Percentiles rank a stretch among this genome's conserved stretches.
Evolutionary conservation across 2,113 vertebrate species (phyloP).

Genomic region (Psephotus haematonotus): DNA sequence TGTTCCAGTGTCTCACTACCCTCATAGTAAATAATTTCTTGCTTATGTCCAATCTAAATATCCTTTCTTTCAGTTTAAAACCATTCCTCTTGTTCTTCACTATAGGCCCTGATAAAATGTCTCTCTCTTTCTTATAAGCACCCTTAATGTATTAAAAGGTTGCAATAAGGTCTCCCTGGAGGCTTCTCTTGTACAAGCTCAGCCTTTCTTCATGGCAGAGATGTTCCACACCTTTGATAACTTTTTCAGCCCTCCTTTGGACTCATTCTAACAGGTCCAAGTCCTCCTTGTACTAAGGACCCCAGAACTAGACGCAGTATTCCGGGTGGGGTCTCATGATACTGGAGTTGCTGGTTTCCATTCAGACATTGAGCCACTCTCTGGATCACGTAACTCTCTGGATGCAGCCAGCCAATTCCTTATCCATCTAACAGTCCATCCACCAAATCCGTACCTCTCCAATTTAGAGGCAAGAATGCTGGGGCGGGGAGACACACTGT

Average conservation of each 20-base stretch:
- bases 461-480: not conserved
- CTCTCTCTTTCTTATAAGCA: not conserved
- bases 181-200: not conserved
- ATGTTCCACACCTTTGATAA: not conserved
- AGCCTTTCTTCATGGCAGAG: not conserved
- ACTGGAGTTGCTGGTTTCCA: not conserved
- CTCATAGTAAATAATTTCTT: not conserved
- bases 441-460: not conserved
- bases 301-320: not conserved
- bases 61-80: not conserved
- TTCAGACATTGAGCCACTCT: not conserved
- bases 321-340: not conserved
- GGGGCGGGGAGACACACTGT: not conserved
- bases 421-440: not conserved
- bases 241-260: not conserved
- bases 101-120: not conserved
- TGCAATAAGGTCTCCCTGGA: not conserved
- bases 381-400: not conserved
- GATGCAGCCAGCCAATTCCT: not conserved
- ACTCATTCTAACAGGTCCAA: not conserved
- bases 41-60: not conserved
- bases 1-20: not conserved
- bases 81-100: not conserved
- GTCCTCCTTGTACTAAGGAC: not conserved
- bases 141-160: not conserved